Evolutionary conservation across 2,888 invertebrate species (phyloP).

Genomic region (Chesias legatella): DNA sequence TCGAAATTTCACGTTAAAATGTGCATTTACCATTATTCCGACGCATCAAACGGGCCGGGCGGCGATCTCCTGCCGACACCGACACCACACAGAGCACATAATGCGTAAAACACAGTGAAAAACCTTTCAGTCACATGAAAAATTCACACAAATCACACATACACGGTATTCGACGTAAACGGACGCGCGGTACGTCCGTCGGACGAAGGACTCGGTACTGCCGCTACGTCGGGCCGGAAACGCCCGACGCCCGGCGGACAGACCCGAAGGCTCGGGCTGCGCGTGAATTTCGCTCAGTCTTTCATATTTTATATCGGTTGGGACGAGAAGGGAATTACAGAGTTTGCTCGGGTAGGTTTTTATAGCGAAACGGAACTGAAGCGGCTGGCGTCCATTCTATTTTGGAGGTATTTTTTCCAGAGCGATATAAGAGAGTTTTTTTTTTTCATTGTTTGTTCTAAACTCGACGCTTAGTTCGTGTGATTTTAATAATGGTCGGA

Average conservation of each 20-base stretch:
- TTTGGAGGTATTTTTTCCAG: conserved; percentile 64
- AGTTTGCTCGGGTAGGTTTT: conserved; percentile 76
- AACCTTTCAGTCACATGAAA: conserved; percentile 38
- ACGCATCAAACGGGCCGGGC: conserved; percentile 58
- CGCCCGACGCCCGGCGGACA: conserved; percentile 47
- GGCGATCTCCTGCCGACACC: conserved; percentile 36
- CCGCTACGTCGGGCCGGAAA: conserved; percentile 67
- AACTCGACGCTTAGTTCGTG: conserved; percentile 54
- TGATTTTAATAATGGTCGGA: conserved; percentile 61
- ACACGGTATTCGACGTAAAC: conserved; percentile 45
- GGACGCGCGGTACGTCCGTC: conserved; percentile 26
- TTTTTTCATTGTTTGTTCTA: conserved; percentile 65
- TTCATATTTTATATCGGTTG: conserved; percentile 78
- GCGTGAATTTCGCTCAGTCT: conserved; percentile 71
- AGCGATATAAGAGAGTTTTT: conserved; percentile 48
- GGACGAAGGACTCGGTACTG: conserved; percentile 56
- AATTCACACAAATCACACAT: conserved; percentile 54
- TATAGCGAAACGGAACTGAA: conserved; percentile 61
- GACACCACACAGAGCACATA: conserved; percentile 59
- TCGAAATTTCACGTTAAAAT: conserved; percentile 42
- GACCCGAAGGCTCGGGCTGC: conserved; percentile 52
- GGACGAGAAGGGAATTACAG: conserved; percentile 70
- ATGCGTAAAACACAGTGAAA: conserved; percentile 45
- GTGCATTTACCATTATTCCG: conserved; percentile 69
- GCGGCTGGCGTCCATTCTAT: conserved; percentile 60